These are phyloP conservation scores for Eolophus roseicapilla DNA, from an alignment of 2,113 vertebrate genomes.

Conservation along the genomic window DNA sequence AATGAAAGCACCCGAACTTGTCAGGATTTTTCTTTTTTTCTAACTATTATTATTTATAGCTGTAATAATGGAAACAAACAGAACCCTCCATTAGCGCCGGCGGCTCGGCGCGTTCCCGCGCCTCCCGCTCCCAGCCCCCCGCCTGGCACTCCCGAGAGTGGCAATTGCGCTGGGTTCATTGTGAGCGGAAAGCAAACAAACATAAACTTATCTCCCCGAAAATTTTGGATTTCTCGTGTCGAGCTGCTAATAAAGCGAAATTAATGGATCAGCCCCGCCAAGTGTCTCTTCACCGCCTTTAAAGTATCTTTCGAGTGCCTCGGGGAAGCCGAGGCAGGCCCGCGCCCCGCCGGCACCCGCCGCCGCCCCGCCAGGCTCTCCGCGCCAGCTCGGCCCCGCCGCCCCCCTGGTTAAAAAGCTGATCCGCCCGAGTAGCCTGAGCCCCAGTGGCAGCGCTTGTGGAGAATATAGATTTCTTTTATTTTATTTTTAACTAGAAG, in stretches of 20 bases:
- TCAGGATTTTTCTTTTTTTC: background rate
- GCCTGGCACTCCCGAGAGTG: background rate
- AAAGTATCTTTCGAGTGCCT: background rate
- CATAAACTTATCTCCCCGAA: constrained; percentile 43
- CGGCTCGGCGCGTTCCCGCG: background rate
- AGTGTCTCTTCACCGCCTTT: constrained; percentile 2
- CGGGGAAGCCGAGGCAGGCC: background rate
- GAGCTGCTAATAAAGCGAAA: constrained; percentile 18
- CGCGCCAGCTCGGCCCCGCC: background rate
- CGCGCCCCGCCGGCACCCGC: background rate
- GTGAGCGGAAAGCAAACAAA: constrained; percentile 37
- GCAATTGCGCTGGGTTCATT: constrained; percentile 40
- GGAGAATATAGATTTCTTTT: background rate
- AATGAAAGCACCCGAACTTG: background rate
- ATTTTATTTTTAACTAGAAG: background rate
- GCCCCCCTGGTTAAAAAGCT: background rate
- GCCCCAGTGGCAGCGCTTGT: background rate
- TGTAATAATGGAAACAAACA: constrained; percentile 49
- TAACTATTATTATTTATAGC: constrained; percentile 40
- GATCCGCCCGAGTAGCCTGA: background rate
- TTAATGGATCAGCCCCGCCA: background rate
- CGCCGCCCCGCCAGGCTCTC: background rate
- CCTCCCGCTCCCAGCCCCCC: background rate
- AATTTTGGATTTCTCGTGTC: constrained; percentile 18
- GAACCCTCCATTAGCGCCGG: constrained; percentile 24